Conservation (phyloP, 2,113 vertebrate genomes). For the Speoplatyrhinus poulsoni region DNA sequence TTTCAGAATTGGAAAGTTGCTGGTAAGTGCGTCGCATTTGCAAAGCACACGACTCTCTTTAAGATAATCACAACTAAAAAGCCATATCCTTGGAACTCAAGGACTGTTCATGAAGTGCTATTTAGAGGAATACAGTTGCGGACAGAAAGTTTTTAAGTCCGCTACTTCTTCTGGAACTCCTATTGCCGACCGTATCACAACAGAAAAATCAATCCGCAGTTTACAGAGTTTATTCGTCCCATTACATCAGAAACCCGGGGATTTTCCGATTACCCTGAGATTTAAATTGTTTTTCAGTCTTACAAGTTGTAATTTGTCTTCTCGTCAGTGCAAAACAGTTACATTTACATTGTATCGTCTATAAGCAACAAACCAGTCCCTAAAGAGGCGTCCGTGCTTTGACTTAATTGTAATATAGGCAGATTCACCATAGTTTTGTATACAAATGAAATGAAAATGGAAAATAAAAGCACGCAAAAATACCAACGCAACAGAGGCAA, state of each 20-base stretch:
- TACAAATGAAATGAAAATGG: too few species aligned
- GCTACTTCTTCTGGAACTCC: slow-evolving; percentile 73
- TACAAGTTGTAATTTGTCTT: not conserved
- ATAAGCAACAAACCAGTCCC: too few species aligned
- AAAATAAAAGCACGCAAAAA: not conserved
- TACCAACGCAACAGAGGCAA: not conserved
- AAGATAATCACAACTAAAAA: slow-evolving; percentile 41
- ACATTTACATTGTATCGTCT: not conserved
- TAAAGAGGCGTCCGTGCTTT: too few species aligned
- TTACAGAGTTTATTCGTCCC: slow-evolving; percentile 44
- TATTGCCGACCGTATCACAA: slow-evolving; percentile 69
- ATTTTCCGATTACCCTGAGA: slow-evolving; percentile 56
- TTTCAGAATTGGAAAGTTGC: slow-evolving; percentile 46
- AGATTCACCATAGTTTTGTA: too few species aligned
- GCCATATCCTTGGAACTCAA: slow-evolving; percentile 54
- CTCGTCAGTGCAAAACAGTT: not conserved
- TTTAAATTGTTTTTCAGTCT: not conserved
- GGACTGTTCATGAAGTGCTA: slow-evolving; percentile 47
- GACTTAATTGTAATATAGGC: too few species aligned
- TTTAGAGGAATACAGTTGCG: slow-evolving; percentile 54
- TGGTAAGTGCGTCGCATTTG: slow-evolving; percentile 53
- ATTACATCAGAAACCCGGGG: slow-evolving; percentile 66
- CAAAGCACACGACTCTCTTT: slow-evolving; percentile 48
- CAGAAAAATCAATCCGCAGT: slow-evolving; percentile 66
- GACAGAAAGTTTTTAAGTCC: slow-evolving; percentile 74